Base-by-base conservation (phyloP, 2,113 vertebrate genomes). In the Calidris pygmaea region DNA sequence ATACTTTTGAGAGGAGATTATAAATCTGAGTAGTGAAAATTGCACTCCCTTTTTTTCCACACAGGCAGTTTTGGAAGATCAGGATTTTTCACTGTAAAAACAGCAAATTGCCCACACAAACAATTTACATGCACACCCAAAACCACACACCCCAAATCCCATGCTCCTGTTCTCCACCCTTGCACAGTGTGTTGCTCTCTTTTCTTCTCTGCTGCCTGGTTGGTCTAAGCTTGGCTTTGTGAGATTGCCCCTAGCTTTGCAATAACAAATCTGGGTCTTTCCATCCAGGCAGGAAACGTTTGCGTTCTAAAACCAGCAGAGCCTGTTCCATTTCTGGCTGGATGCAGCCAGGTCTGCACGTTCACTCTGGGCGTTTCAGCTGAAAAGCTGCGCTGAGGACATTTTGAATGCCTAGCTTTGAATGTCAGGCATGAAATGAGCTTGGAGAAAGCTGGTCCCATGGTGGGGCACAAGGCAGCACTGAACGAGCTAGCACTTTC, bases 1-100 rank as follows among this genome's bases (percentile, higher is more conserved):
- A 92, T 76, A 89, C 83, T 92, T 96, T 91, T 1, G 9, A 95
- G 60, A 95, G 84, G 22, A 92, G 91, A 91, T 89, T 95, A 95
- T 82, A 95, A 97, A 96, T 96, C 72, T 88, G 52, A 94, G 88
- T 94, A 94, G 93, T 81, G 77, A 87, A 92, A 95, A 95, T 85
- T 92, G 83, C 52, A 73, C 62, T 87, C 24, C 32, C 29, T 66
- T 78, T 82, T 80, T 95, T 95, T 95, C 86, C 92, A 89, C 55
- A 66, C 14, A 63, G 53, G 45, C 90, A 93, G 81, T 85, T 96
- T 82, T 41, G 80, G 87, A 91, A 45, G 77, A 92, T 90, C 70
- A 63, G 71, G 45, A 87, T 87, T 95, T 96, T 96, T 95, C 58
- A 83, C 81, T 95, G 81, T 78, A 92, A 95, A 91, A 89, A 72